These are phyloP conservation scores for Acrocephalus scirpaceus DNA, from an alignment of 2,797 vertebrate genomes.

Conservation along the genomic window DNA sequence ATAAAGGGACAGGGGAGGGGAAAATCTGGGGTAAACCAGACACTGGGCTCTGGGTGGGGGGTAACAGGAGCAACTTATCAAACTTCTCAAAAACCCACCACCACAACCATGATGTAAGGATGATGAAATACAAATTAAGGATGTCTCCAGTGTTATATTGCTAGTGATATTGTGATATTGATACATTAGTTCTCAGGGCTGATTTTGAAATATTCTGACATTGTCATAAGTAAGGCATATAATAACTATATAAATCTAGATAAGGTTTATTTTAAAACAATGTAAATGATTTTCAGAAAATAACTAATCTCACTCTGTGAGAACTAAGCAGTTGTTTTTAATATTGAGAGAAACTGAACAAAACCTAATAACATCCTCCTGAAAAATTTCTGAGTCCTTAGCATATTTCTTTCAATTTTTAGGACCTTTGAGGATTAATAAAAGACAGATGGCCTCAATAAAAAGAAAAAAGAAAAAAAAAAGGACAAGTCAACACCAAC, in stretches of 20 bases:
- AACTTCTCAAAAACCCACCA: no score
- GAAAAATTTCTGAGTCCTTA: neutral
- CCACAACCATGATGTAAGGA: neutral
- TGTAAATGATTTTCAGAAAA: neutral
- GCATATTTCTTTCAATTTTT: neutral
- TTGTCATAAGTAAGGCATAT: neutral
- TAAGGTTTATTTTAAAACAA: neutral
- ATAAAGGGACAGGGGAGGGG: no score
- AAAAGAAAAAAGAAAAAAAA: neutral
- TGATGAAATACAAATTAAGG: neutral
- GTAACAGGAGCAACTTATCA: no score
- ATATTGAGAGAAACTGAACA: neutral
- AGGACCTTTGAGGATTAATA: neutral
- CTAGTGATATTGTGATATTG: neutral
- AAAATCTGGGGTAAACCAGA: no score
- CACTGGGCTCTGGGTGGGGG: no score
- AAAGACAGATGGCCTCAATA: neutral
- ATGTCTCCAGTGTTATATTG: neutral
- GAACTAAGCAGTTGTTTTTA: neutral
- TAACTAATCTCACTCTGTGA: neutral
- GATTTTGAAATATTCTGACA: neutral
- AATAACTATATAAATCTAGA: neutral
- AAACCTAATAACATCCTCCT: neutral
- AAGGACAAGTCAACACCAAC: rapidly evolving
- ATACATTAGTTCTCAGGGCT: neutral